Evolutionary conservation across 1,140 invertebrate species (phyloP).

Genomic region (Aphis craccivora): DNA sequence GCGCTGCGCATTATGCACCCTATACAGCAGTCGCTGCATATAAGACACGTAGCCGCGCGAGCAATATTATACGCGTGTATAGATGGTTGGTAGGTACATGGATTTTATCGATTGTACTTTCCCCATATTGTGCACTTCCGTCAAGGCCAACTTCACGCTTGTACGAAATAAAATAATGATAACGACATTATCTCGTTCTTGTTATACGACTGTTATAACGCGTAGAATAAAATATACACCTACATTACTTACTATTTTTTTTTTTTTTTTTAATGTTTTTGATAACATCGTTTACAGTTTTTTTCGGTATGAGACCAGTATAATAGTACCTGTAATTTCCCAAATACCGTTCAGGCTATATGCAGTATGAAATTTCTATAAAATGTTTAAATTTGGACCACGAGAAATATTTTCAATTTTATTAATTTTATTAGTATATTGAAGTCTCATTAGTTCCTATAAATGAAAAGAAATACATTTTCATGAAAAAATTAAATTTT

Average conservation of each 20-base stretch:
- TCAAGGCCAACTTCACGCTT: background rate
- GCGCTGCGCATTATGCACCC: conserved; percentile 2
- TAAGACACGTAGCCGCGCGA: background rate
- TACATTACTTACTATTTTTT: too few relatives aligned
- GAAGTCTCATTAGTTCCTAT: too few relatives aligned
- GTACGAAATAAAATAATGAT: conserved; percentile 7
- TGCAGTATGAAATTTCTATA: background rate
- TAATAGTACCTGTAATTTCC: too few relatives aligned
- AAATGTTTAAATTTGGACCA: background rate
- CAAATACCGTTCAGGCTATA: too few relatives aligned
- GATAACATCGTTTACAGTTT: too few relatives aligned
- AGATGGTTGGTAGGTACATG: background rate
- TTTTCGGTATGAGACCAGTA: too few relatives aligned
- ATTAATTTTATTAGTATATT: background rate
- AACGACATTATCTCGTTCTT: background rate
- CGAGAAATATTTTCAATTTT: background rate
- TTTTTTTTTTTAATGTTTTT: too few relatives aligned
- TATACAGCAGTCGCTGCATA: background rate
- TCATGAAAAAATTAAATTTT: background rate
- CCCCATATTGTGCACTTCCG: background rate
- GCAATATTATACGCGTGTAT: background rate
- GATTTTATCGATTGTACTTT: background rate
- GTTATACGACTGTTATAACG: too few relatives aligned
- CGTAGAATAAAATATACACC: too few relatives aligned
- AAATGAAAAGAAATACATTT: background rate